Evolutionary conservation across 2,797 vertebrate species (phyloP).

Genomic region (Melanogrammus aeglefinus): DNA sequence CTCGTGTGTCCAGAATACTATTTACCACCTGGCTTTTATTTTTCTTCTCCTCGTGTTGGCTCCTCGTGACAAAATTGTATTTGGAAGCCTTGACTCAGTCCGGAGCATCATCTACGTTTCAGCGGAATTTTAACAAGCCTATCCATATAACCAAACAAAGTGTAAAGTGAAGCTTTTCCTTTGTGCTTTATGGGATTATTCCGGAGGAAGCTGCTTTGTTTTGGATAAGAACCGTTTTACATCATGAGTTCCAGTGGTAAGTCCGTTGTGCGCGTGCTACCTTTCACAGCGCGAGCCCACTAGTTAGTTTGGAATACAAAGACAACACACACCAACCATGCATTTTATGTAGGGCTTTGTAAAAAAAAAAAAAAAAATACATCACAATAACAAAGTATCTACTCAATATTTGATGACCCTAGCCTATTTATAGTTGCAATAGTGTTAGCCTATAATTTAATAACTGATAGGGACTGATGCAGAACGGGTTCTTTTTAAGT

Average conservation of each 20-base stretch:
- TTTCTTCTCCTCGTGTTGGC: constrained; percentile 2
- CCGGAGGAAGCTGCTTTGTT: constrained; percentile 50
- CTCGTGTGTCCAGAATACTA: no score
- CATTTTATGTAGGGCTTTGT: not conserved
- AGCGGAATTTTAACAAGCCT: not conserved
- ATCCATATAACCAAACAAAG: constrained; percentile 34
- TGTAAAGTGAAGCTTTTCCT: constrained; percentile 30
- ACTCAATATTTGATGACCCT: not conserved
- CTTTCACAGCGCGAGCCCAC: not conserved
- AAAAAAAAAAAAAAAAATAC: no score
- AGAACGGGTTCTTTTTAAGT: not conserved
- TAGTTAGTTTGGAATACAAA: no score
- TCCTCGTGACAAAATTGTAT: no score
- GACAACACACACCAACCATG: not conserved
- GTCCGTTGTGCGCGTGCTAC: constrained; percentile 54
- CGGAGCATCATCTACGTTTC: no score
- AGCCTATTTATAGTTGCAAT: not conserved
- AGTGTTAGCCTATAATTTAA: not conserved
- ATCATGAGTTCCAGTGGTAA: constrained; percentile 79
- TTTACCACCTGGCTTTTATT: constrained; percentile 13
- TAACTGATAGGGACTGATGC: no score
- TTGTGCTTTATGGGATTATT: constrained; percentile 60
- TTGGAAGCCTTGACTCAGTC: no score
- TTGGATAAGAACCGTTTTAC: constrained; percentile 59
- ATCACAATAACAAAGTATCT: no score